phyloP scores from a whole-genome alignment of 53 echinoderm and acorn worm genomes.

The Holothuria scabra region DNA sequence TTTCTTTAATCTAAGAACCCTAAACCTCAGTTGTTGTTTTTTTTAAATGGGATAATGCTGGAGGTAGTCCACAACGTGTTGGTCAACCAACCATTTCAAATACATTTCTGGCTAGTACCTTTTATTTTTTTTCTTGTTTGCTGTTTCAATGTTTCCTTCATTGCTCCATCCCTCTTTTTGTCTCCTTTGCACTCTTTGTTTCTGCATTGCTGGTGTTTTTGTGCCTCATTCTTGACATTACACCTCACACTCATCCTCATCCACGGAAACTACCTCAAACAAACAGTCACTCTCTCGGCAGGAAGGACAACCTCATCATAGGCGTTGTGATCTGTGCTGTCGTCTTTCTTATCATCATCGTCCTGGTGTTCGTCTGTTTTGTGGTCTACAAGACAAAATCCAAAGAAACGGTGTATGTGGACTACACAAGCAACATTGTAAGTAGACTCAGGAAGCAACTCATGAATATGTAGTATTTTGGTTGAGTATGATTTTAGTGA shows the following conservation, averaged over 20 bases:
- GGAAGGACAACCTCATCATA: not conserved
- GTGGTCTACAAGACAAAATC: conserved; percentile 45
- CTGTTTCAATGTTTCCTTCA: not conserved
- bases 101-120: too few relatives aligned
- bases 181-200: not conserved
- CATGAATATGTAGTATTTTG: too few relatives aligned
- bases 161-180: not conserved
- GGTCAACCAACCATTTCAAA: too few relatives aligned
- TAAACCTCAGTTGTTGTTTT: too few relatives aligned
- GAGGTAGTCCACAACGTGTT: too few relatives aligned
- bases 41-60: too few relatives aligned
- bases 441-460: not conserved
- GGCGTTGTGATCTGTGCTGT: conserved; percentile 28
- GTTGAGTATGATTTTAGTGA: too few relatives aligned
- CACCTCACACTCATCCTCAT: not conserved
- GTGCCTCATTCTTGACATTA: not conserved
- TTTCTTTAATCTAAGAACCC: too few relatives aligned
- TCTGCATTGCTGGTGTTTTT: conserved; percentile 11
- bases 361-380: conserved; percentile 44
- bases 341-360: conserved; percentile 48
- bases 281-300: conserved; percentile 18
- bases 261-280: conserved; percentile 6
- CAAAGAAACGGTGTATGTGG: conserved; percentile 60
- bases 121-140: too few relatives aligned
- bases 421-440: conserved; percentile 55